Percentiles rank a stretch among this genome's conserved stretches.
Evolutionary conservation across 1,140 invertebrate genomes (phyloP).

Genomic region (Ruditapes philippinarum): DNA sequence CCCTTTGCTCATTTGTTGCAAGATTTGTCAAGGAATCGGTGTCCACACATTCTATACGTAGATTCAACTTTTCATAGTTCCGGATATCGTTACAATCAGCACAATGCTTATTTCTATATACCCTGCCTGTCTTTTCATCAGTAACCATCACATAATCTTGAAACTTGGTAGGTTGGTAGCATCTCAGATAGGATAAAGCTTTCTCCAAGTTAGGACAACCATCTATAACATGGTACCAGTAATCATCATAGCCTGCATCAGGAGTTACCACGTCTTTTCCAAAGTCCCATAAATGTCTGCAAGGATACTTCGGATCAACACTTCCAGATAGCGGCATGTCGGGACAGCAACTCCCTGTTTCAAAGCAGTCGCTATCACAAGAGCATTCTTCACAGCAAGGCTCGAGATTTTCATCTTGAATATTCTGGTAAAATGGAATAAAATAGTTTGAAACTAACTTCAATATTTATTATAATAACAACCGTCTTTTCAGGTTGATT

Average conservation of each 20-base stretch:
- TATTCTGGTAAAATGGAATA: too few species aligned
- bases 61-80: neutral
- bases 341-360: neutral
- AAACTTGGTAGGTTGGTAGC: neutral
- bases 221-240: neutral
- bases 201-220: neutral
- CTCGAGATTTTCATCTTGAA: neutral
- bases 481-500: too few species aligned
- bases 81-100: neutral
- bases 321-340: neutral
- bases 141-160: neutral
- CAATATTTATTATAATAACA: too few species aligned
- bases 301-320: neutral
- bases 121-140: neutral
- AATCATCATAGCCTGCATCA: neutral
- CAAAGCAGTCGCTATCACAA: neutral
- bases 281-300: neutral
- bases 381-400: neutral
- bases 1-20: neutral
- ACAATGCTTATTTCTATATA: neutral
- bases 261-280: neutral
- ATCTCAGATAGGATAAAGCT: neutral
- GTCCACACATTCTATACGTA: neutral
- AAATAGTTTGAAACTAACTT: too few species aligned
- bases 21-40: neutral